Percentiles rank a stretch among this genome's conserved stretches.
phyloP scores from a whole-genome alignment of 2,113 vertebrate species.

The Chaenocephalus aceratus region DNA sequence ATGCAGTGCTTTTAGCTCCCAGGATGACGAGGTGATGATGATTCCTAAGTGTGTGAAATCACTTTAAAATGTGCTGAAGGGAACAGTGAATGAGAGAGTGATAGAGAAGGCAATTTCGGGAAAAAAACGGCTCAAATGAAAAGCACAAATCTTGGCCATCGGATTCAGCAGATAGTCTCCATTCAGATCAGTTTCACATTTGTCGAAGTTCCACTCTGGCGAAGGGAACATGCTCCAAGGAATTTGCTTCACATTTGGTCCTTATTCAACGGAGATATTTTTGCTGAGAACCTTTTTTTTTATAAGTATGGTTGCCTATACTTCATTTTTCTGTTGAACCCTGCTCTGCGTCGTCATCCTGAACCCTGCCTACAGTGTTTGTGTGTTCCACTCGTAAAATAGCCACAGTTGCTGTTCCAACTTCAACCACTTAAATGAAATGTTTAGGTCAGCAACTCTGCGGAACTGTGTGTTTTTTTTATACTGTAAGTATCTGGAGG shows the following conservation, averaged over 20 bases:
- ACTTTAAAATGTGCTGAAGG: not conserved
- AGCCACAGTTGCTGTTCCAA: slow-evolving; percentile 54
- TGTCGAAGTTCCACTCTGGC: slow-evolving; percentile 8
- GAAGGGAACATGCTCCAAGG: slow-evolving; percentile 20
- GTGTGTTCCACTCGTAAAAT: slow-evolving; percentile 51
- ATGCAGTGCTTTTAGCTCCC: not conserved
- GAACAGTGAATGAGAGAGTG: slow-evolving; percentile 15
- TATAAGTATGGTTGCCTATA: not conserved
- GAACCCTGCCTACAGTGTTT: slow-evolving; percentile 7
- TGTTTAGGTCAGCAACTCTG: slow-evolving; percentile 69
- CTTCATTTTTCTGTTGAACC: slow-evolving; percentile 5
- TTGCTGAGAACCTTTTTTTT: slow-evolving; percentile 13
- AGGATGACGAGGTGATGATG: not conserved
- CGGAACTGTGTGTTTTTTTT: slow-evolving; percentile 3
- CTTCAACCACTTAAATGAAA: slow-evolving; percentile 57
- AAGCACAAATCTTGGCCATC: slow-evolving; percentile 40
- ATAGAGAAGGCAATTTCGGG: slow-evolving; percentile 2
- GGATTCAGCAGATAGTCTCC: slow-evolving; percentile 11
- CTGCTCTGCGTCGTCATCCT: slow-evolving; percentile 27
- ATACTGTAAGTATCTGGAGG: slow-evolving; percentile 53
- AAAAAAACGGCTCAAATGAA: slow-evolving; percentile 9
- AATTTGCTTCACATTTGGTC: slow-evolving; percentile 44
- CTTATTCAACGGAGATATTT: slow-evolving; percentile 12
- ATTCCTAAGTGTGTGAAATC: not conserved
- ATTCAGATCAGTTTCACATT: slow-evolving; percentile 35